A percentile compares a stretch with the other conserved stretches of the same genome.
These are phyloP conservation scores for Chalcosyrphus nemorum DNA, from an alignment of 2,888 invertebrate genomes.

Conservation along the genomic window DNA sequence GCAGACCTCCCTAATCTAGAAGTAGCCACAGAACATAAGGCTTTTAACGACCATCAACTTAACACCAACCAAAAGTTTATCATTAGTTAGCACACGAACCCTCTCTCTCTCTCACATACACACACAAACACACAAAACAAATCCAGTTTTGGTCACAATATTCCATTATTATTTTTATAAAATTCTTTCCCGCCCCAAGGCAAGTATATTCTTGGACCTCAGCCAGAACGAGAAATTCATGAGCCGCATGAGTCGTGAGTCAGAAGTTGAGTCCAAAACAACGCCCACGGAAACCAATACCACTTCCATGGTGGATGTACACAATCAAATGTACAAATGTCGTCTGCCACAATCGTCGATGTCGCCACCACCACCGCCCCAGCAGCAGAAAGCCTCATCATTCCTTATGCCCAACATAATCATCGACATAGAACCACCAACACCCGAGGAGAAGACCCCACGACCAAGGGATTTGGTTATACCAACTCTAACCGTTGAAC, in stretches of 20 bases:
- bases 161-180: slow-evolving; percentile 53
- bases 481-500: slow-evolving; percentile 86
- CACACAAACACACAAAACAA: slow-evolving; percentile 17
- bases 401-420: slow-evolving; percentile 75
- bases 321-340: slow-evolving; percentile 65
- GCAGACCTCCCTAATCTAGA: not conserved
- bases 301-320: slow-evolving; percentile 75
- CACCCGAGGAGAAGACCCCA: slow-evolving; percentile 76
- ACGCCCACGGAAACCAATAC: slow-evolving; percentile 76
- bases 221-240: slow-evolving; percentile 65
- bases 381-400: slow-evolving; percentile 25
- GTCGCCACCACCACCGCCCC: slow-evolving; percentile 31
- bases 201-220: slow-evolving; percentile 70
- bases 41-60: slow-evolving; percentile 24
- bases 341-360: slow-evolving; percentile 55
- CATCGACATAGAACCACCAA: slow-evolving; percentile 78
- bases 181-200: slow-evolving; percentile 56
- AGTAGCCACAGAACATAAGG: slow-evolving; percentile 2
- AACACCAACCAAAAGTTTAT: slow-evolving; percentile 9
- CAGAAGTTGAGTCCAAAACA: slow-evolving; percentile 75
- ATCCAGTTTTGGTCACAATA: slow-evolving; percentile 37
- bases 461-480: slow-evolving; percentile 84
- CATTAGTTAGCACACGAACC: slow-evolving; percentile 41
- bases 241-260: slow-evolving; percentile 71
- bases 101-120: slow-evolving; percentile 14